A percentile compares a stretch with the other conserved stretches of the same genome.
Evolutionary conservation across 2,797 vertebrate genomes (phyloP).

Genomic region (Podarcis lilfordi): DNA sequence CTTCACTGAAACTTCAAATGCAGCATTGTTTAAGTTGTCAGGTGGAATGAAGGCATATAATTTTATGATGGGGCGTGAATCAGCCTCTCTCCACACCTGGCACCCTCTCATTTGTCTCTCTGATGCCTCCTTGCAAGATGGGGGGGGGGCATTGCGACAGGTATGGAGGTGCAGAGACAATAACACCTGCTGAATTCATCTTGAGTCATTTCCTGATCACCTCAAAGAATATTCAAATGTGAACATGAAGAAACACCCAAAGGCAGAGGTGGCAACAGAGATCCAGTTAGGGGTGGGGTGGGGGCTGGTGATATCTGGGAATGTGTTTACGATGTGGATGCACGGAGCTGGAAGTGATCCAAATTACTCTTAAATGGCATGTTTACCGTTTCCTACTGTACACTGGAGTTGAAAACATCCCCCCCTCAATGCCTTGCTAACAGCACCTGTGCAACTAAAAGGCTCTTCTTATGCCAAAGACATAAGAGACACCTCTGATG

Average conservation of each 20-base stretch:
- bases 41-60: constrained; percentile 59
- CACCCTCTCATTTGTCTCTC: constrained; percentile 28
- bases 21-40: constrained; percentile 70
- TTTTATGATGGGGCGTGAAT: constrained; percentile 62
- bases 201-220: constrained; percentile 38
- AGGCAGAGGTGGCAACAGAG: fast-evolving
- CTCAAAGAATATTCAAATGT: constrained; percentile 18
- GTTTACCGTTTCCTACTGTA: constrained; percentile 30
- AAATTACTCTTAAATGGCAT: constrained; percentile 37
- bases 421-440: constrained; percentile 30
- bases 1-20: constrained; percentile 62
- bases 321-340: constrained; percentile 14
- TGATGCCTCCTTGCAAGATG: constrained; percentile 52
- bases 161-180: not conserved
- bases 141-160: constrained; percentile 31
- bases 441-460: constrained; percentile 20
- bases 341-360: constrained; percentile 3
- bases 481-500: not conserved
- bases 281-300: not conserved
- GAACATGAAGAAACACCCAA: not conserved
- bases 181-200: not conserved
- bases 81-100: not conserved
- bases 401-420: not conserved
- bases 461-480: not conserved
- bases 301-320: not conserved